A percentile compares a stretch with the other conserved stretches of the same genome.
phyloP scores from a whole-genome alignment of 2,113 vertebrate genomes.

The Albula goreensis region DNA sequence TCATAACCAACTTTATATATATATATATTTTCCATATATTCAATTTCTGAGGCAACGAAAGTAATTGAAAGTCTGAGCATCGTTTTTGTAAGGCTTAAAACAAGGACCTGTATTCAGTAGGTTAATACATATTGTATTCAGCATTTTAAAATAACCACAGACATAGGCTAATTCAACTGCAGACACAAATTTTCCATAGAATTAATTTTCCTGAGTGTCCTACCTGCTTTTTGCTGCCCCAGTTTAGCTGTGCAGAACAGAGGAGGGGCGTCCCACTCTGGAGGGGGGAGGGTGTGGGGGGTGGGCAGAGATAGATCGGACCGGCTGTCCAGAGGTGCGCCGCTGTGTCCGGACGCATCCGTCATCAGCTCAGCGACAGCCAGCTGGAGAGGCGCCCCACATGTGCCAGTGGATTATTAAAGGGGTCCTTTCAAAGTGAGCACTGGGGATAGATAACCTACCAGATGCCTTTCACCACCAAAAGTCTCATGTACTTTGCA shows the following conservation, averaged over 20 bases:
- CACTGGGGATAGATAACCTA: background rate
- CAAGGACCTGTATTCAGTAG: no score
- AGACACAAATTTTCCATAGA: no score
- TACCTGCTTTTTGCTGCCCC: background rate
- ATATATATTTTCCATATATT: no score
- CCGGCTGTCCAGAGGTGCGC: constrained; percentile 34
- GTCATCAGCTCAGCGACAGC: constrained; percentile 30
- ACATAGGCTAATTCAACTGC: no score
- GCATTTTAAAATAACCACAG: no score
- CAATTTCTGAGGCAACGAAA: no score
- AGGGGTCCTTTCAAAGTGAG: constrained; percentile 27
- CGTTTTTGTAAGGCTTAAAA: no score
- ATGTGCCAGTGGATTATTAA: constrained; percentile 36
- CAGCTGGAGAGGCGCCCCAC: constrained; percentile 45
- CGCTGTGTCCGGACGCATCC: constrained; percentile 30
- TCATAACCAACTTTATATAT: no score
- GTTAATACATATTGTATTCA: no score
- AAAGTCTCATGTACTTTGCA: background rate
- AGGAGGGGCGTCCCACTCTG: background rate
- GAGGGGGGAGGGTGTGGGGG: background rate
- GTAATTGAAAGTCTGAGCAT: no score
- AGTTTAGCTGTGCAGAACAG: background rate
- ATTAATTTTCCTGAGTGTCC: no score
- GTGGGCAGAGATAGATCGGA: constrained; percentile 40
- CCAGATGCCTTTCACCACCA: background rate